These are phyloP conservation scores for Epinephelus awoara DNA, from an alignment of 2,797 vertebrate genomes.

Conservation along the genomic window DNA sequence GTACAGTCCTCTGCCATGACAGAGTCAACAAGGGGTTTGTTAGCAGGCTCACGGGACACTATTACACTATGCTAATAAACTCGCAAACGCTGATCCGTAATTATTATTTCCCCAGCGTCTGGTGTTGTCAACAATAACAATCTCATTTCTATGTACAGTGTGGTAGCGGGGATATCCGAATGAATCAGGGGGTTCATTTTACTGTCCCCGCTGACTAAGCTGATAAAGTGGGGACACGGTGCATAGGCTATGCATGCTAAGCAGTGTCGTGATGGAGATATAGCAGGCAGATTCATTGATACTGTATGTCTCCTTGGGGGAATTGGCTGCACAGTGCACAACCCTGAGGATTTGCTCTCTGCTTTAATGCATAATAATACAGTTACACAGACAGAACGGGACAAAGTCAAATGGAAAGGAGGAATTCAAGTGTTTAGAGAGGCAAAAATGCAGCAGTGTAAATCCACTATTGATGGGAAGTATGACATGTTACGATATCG, in stretches of 20 bases:
- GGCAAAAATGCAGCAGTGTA: not conserved
- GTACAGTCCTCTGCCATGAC: not conserved
- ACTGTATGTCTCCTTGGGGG: conserved; percentile 4
- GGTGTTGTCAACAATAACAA: conserved; percentile 6
- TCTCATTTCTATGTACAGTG: not conserved
- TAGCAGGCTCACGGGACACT: conserved; percentile 12
- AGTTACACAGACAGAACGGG: not conserved
- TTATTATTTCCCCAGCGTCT: not conserved
- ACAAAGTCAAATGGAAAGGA: not conserved
- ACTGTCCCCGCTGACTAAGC: conserved; percentile 26
- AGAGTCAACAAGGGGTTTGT: not conserved
- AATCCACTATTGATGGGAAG: not conserved
- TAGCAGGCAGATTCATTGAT: conserved; percentile 30
- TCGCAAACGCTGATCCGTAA: conserved; percentile 16
- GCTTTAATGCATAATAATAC: conserved; percentile 20
- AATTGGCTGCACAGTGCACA: conserved; percentile 8
- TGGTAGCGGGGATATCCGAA: conserved; percentile 4
- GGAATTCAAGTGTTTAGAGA: not conserved
- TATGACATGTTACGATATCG: not conserved
- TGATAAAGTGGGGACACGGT: conserved; percentile 33
- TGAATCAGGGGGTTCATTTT: conserved; percentile 2
- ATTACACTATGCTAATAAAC: conserved; percentile 41
- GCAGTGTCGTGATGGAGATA: conserved; percentile 21
- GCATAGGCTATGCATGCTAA: conserved; percentile 36
- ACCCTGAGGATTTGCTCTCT: not conserved